phyloP scores from a whole-genome alignment of 2,797 vertebrate genomes.

The Chrosomus eos region DNA sequence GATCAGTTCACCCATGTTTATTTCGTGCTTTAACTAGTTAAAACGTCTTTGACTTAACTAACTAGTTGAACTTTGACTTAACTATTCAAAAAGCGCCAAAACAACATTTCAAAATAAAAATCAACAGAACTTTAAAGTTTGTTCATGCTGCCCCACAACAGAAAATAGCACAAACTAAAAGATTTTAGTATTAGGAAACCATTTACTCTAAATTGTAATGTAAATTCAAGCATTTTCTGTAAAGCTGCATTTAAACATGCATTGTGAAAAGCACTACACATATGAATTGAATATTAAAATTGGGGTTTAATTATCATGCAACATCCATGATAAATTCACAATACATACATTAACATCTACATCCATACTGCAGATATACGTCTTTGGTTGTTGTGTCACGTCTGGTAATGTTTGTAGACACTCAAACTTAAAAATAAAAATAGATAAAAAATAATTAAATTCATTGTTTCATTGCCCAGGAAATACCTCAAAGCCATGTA shows the following conservation, averaged over 20 bases:
- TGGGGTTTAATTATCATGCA: too few relatives aligned
- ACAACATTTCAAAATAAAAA: not conserved
- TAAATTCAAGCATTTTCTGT: too few relatives aligned
- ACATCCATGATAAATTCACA: too few relatives aligned
- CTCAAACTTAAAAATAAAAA: too few relatives aligned
- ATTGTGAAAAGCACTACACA: too few relatives aligned
- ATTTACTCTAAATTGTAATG: too few relatives aligned
- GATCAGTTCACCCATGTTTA: not conserved
- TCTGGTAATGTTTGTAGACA: not conserved
- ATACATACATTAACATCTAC: not conserved
- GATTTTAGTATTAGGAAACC: not conserved
- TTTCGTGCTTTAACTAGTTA: not conserved
- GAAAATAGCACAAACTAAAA: not conserved
- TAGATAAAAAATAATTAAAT: too few relatives aligned
- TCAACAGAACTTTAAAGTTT: not conserved
- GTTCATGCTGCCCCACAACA: not conserved
- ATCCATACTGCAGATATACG: not conserved
- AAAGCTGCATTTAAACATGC: too few relatives aligned
- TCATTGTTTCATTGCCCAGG: slow-evolving; percentile 5
- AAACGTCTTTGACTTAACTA: too few relatives aligned
- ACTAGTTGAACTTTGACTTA: not conserved
- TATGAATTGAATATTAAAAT: too few relatives aligned
- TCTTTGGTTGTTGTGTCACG: not conserved
- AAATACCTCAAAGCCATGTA: slow-evolving; percentile 19
- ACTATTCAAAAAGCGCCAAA: too few relatives aligned